Conservation (phyloP, 1,140 invertebrate species). For the Carposina sasakii region DNA sequence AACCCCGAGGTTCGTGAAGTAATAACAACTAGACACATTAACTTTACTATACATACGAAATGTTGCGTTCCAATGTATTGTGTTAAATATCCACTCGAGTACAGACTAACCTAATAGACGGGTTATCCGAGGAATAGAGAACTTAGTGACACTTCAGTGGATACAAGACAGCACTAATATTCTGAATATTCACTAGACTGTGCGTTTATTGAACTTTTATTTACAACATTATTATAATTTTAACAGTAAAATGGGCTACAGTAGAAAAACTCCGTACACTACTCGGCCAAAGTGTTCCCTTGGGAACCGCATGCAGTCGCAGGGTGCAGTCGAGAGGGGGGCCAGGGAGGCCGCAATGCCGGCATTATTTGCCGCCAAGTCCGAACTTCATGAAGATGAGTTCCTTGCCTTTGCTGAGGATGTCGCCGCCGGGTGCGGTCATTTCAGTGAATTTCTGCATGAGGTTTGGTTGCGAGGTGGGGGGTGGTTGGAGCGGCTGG, state of each 20-base stretch:
- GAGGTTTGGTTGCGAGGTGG: slow-evolving; percentile 76
- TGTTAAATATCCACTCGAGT: slow-evolving; percentile 38
- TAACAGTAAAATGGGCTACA: slow-evolving; percentile 40
- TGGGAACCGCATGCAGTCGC: slow-evolving; percentile 16
- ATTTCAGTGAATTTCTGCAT: slow-evolving; percentile 89
- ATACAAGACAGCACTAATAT: slow-evolving; percentile 62
- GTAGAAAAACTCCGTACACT: slow-evolving; percentile 40
- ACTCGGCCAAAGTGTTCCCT: slow-evolving; percentile 23
- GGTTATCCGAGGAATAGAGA: slow-evolving; percentile 46
- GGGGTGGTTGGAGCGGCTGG: slow-evolving; percentile 47
- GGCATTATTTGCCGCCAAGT: slow-evolving; percentile 83
- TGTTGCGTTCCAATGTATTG: slow-evolving; percentile 34
- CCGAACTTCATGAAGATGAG: slow-evolving; percentile 94
- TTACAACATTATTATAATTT: slow-evolving; percentile 46
- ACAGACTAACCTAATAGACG: slow-evolving; percentile 50
- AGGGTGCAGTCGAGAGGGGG: slow-evolving; percentile 18
- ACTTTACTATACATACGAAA: slow-evolving; percentile 43
- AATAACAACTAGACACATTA: slow-evolving; percentile 39
- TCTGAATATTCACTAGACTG: slow-evolving; percentile 69
- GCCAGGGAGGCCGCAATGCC: slow-evolving; percentile 46
- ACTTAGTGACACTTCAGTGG: slow-evolving; percentile 42
- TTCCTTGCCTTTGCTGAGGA: slow-evolving; percentile 91
- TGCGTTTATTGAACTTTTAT: slow-evolving; percentile 69
- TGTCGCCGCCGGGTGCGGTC: slow-evolving; percentile 85
- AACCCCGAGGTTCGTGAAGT: slow-evolving; percentile 36